These are phyloP conservation scores for Tolmerus cingulatus DNA, from an alignment of 2,888 invertebrate genomes.

Conservation along the genomic window DNA sequence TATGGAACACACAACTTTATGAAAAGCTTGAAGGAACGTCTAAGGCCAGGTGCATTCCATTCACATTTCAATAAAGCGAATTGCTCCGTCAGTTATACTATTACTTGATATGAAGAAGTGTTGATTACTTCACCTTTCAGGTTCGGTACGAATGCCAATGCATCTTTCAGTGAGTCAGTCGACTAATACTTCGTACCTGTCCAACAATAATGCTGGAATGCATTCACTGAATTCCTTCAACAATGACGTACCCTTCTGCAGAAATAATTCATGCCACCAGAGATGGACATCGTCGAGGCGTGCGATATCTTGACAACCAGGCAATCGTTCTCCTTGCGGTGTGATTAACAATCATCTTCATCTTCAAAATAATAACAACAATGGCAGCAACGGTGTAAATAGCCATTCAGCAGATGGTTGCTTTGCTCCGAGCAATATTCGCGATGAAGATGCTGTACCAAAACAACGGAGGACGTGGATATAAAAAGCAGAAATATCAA, in stretches of 20 bases:
- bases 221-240: slow-evolving; percentile 53
- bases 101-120: not conserved
- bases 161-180: slow-evolving; percentile 56
- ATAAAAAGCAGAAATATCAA: not conserved
- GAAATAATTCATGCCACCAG: slow-evolving; percentile 50
- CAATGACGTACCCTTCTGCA: slow-evolving; percentile 50
- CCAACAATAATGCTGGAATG: slow-evolving; percentile 46
- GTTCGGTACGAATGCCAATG: slow-evolving; percentile 61
- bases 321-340: not conserved
- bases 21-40: too few species aligned
- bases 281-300: slow-evolving; percentile 50
- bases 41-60: too few species aligned
- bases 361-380: not conserved
- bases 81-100: not conserved
- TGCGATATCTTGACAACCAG: slow-evolving; percentile 52
- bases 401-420: not conserved
- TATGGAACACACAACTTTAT: too few species aligned
- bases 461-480: slow-evolving; percentile 32
- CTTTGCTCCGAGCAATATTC: not conserved
- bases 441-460: not conserved
- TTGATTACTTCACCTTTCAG: slow-evolving; percentile 52
- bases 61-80: not conserved
- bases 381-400: not conserved
- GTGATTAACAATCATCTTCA: not conserved
- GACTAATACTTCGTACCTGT: slow-evolving; percentile 47